Percentiles rank a stretch among this genome's conserved stretches.
Conservation (phyloP, 2,888 invertebrate species). For the Cylindroiulus punctatus region DNA sequence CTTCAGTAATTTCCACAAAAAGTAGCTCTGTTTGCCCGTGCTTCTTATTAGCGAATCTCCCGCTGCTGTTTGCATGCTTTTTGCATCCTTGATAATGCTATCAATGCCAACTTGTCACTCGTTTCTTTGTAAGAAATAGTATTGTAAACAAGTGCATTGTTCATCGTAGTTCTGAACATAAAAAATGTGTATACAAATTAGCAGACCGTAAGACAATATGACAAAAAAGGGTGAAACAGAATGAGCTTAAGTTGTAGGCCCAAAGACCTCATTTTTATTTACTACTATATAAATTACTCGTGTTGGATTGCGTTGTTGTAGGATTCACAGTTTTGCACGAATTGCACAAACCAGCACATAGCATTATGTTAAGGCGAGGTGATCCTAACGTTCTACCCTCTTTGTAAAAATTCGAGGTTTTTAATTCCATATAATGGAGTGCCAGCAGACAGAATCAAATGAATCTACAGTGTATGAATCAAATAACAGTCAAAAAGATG, state of each 20-base stretch:
- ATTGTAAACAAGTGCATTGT: constrained; percentile 21
- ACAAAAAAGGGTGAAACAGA: neutral
- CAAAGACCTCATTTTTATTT: too few species aligned
- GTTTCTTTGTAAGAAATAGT: neutral
- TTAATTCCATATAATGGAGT: too few species aligned
- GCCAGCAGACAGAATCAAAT: too few species aligned
- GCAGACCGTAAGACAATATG: neutral
- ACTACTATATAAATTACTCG: too few species aligned
- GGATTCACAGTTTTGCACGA: too few species aligned
- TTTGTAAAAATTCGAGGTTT: too few species aligned
- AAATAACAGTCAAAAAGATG: too few species aligned
- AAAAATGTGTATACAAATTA: neutral
- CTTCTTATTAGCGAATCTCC: constrained; percentile 11
- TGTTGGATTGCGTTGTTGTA: too few species aligned
- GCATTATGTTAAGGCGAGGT: too few species aligned
- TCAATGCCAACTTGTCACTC: constrained; percentile 26
- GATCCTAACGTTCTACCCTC: too few species aligned
- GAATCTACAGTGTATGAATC: too few species aligned
- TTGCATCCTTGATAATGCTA: constrained; percentile 39
- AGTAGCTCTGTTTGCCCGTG: neutral
- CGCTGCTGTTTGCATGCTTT: neutral
- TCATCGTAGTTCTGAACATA: neutral
- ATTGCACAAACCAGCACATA: too few species aligned
- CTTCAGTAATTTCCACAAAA: neutral
- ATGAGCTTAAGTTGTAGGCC: neutral